Evolutionary conservation across 2,888 invertebrate genomes (phyloP), one percentile per base, ranked within the genome.

Genomic region (Lucinisca nassula): DNA sequence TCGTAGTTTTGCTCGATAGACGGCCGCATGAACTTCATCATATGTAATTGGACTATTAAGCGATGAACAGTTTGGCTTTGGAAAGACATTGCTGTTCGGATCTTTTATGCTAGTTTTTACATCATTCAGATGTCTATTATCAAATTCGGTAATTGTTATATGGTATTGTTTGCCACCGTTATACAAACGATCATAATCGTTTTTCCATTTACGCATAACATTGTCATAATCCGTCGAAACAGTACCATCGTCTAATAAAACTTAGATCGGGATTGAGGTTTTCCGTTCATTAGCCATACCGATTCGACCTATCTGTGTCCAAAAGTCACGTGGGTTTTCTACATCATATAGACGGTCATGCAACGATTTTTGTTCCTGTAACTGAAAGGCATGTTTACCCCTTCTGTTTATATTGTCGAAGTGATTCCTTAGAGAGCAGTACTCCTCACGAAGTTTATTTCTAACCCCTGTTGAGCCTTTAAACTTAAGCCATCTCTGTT

Each of bases 31-130:
- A 2, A 82, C 82, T 32, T 82, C 82, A 2, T 67, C 76, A 32
- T 37, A 17, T 27, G 76, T 67, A 38, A 82, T 82, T 24, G 82
- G 37, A 3, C 21, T n/a, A 76, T 82, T 76, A 21, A 82, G 51
- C 30, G 76, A 51, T 51, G 55, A 51, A 30, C 76, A 51, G 24
- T 76, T 55, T 17, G 17, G 55, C 17, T 76, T 76, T 14, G 37
- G 51, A 55, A 49, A 51, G 30, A 30, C n/a, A 30, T 14, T 6
- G 49, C n/a, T 75, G n/a, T 24, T 21, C 45, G 6, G 45, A 24
- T 30, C 21, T 14, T 27, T 30, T 24, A 45, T 45, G 21, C 1
- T 1, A 1, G 14, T 30, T 58, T 51, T 58, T 3, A 76, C 51
- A 51, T 51, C 2, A 1, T 76, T 14, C 12, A 76, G 27, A 55